Base-by-base conservation (phyloP, 2,888 invertebrate genomes). In the Drymonia ruficornis region DNA sequence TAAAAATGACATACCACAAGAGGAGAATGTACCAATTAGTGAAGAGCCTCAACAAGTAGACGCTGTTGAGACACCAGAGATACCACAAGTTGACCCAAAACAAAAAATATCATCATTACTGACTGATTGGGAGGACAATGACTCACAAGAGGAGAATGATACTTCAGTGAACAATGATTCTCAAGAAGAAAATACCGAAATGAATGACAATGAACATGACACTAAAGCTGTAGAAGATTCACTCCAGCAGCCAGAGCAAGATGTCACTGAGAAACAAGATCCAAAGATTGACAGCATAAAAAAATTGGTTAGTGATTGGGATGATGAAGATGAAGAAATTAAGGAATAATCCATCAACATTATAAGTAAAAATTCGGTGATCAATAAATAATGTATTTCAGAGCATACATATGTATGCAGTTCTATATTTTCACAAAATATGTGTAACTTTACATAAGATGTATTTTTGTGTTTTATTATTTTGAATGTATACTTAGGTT, bases 91-190 rank as follows among this genome's bases (percentile, higher is more conserved):
- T 59, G 69, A 59, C 31, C 64, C 76, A 49, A 74, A 81, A 65
- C 76, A 81, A 65, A 89, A 91, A 71, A 86, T 91, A 59, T 84
- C 90, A 28, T 87, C 90, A 7, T 76, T 93, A 11, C 69, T 93
- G 15, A 88, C 89, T 78, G 93, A 93, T 67, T 93, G 93, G 93
- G 93, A 93, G 61, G 93, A 93, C 55, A 92, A 91, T 74, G 89
- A 89, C 63, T 47, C 47, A 0, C 47, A 47, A 34, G 47, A 47
- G 9, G 47, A 47, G 12, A 40, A 16, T 55, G 53, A 49, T n/a
- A 45, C 31, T 45, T 23, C 49, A 53, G 49, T 13, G 13, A 57
- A 49, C 51, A 89, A 87, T 76, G 92, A 92, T 67, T 87, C 86
- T 18, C 91, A 91, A 66, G 87, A 87, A 65, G 84, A 78, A 55